Evolutionary conservation across 2,113 vertebrate genomes (phyloP), one percentile per base, ranked within the genome.

Genomic region (Poecile atricapillus): DNA sequence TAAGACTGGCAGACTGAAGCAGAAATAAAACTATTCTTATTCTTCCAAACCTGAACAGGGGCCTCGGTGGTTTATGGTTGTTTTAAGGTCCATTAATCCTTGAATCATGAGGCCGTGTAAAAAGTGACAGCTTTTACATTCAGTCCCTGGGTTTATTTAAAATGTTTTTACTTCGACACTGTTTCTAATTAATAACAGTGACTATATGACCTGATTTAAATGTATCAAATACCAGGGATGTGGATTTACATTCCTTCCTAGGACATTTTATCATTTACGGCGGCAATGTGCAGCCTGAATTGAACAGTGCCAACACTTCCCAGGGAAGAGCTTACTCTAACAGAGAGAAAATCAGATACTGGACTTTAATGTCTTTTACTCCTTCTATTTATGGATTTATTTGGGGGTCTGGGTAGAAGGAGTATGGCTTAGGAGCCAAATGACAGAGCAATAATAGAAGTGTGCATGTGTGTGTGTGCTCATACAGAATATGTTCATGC

Each of bases 61-160:
- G 62, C 97, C 97, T 97, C 93, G 19, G 91, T 98, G 97, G 94
- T 98, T 98, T 98, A 98, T 97, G 97, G 95, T 97, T 97, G 98
- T 97, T 98, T 98, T 97, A 98, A 98, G 98, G 97, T 96, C 97
- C 97, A 98, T 98, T 98, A 98, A 98, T 98, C 96, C 88, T 97
- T 98, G 98, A 98, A 98, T 98, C 97, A 98, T 97, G 98, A 98
- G 97, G 96, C 97, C 71, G 65, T 97, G 97, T 98, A 92, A 98
- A 98, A 98, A 96, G 95, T 98, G 98, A 98, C 97, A 98, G 97
- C 94, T 97, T 96, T 98, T 97, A 96, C 97, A 97, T 96, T 95
- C 94, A 96, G 94, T 81, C 83, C 95, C 96, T 35, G 19, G 80
- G 96, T 98, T 98, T 98, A 96, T 97, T 97, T 98, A 96, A 94